A percentile compares a stretch with the other conserved stretches of the same genome.
Conservation (phyloP, 2,797 vertebrate genomes). For the Decapterus maruadsi region DNA sequence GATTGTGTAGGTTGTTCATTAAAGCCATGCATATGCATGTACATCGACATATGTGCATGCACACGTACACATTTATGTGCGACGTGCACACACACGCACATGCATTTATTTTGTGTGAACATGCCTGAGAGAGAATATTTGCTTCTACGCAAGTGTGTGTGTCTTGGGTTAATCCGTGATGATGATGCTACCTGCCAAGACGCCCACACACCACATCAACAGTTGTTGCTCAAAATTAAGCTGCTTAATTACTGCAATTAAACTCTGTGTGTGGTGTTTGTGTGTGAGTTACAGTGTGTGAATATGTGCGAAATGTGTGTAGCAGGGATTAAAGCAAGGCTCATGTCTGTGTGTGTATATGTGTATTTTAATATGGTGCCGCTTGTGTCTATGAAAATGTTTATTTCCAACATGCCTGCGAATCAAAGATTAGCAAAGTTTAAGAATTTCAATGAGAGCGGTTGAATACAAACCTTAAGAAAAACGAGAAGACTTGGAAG, state of each 20-base stretch:
- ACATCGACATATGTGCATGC: not conserved
- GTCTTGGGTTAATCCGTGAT: slow-evolving; percentile 71
- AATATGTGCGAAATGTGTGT: slow-evolving; percentile 32
- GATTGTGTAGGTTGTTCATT: slow-evolving; percentile 68
- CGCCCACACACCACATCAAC: slow-evolving; percentile 72
- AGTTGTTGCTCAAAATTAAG: slow-evolving; percentile 81
- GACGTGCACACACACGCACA: slow-evolving; percentile 33
- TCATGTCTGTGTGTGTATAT: slow-evolving; percentile 18
- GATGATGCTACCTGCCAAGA: slow-evolving; percentile 76
- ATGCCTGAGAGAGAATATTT: slow-evolving; percentile 68
- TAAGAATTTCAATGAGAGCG: slow-evolving; percentile 2
- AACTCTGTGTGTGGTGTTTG: slow-evolving; percentile 70
- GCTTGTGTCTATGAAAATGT: slow-evolving; percentile 19
- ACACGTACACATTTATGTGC: slow-evolving; percentile 5
- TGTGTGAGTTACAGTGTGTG: slow-evolving; percentile 48
- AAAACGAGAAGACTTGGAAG: not conserved
- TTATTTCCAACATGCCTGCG: slow-evolving; percentile 32
- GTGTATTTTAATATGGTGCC: slow-evolving; percentile 23
- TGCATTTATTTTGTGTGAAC: slow-evolving; percentile 57
- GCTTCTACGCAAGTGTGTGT: slow-evolving; percentile 51
- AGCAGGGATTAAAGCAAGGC: slow-evolving; percentile 8
- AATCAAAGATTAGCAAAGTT: slow-evolving; percentile 52
- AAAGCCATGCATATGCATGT: slow-evolving; percentile 40
- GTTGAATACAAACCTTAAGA: slow-evolving; percentile 17
- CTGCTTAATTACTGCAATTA: slow-evolving; percentile 82